A percentile compares a stretch with the other conserved stretches of the same genome.
These are phyloP conservation scores for Crenichthys baileyi DNA, from an alignment of 2,797 vertebrate species.

Conservation along the genomic window DNA sequence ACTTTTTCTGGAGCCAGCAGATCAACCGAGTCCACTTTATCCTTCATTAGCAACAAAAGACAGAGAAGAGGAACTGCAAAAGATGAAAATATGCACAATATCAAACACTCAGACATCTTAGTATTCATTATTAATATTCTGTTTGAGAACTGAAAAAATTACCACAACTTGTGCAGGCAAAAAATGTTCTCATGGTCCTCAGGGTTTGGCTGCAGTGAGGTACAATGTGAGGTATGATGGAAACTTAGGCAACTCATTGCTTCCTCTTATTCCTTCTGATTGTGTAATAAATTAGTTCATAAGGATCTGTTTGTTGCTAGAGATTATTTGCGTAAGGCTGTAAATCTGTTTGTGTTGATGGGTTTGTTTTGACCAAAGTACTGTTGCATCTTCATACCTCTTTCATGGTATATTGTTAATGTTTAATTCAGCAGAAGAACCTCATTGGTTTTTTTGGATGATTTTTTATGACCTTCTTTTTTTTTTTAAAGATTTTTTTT, in stretches of 20 bases:
- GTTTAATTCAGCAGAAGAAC: neutral
- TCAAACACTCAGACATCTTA: neutral
- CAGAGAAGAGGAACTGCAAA: conserved; percentile 49
- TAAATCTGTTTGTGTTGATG: neutral
- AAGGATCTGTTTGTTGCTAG: neutral
- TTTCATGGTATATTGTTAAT: neutral
- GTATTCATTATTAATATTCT: neutral
- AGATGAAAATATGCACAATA: conserved; percentile 8
- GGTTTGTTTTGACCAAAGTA: neutral
- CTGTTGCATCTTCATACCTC: neutral
- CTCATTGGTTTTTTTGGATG: neutral
- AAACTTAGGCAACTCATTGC: neutral
- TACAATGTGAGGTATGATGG: conserved; percentile 11
- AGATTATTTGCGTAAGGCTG: neutral
- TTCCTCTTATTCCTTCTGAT: conserved; percentile 33
- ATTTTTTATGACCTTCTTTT: neutral
- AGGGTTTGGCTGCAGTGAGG: conserved; percentile 15
- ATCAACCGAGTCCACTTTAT: conserved; percentile 12
- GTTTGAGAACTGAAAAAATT: conserved; percentile 14
- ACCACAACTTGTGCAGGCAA: conserved; percentile 41
- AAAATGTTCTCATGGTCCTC: conserved; percentile 47
- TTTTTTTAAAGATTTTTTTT: too few species aligned
- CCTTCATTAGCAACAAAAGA: conserved; percentile 42
- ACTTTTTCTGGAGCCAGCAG: conserved; percentile 53
- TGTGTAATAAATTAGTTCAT: conserved; percentile 8